Base-by-base conservation (phyloP, 2,113 vertebrate genomes). In the Callithrix jacchus region DNA sequence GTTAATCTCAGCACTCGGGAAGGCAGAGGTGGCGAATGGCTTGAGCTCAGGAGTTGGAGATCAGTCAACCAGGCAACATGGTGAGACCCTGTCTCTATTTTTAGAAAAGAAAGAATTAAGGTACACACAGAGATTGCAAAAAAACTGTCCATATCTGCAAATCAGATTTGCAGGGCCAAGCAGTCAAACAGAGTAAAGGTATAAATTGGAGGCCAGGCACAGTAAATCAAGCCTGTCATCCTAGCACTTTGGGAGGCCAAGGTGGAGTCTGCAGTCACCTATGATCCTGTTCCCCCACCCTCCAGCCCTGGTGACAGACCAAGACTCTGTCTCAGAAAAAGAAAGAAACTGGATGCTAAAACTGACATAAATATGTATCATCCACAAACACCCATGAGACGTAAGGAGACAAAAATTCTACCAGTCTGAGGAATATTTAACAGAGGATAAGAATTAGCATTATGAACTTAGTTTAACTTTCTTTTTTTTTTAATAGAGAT, bases 391-490 rank as follows among this genome's bases (percentile, higher is more conserved):
- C 11, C 6, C 47, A 52, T 52, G 52, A 52, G 52, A 52, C 16
- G 1, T 52, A 52, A 52, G 52, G 35, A 25, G 8, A 73, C 25
- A 77, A 87, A 93, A 91, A 66, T 40, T 89, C 68, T 52, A 82
- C 2, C 52, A 9, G 17, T 40, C 3, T 56, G 45, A 95, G 23
- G 23, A 54, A 71, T 47, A 94, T n/a, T 92, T 71, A 87, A 45
- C 35, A 92, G 35, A 84, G 23, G 7, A 35, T 73, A 77, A 90
- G 49, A 90, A 42, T 21, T 18, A 76, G 37, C 40, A 58, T 45
- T 79, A 77, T 45, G 89, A 94, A 81, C 32, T 66, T 94, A 76
- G 30, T 52, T 91, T 71, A 76, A 23, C 21, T 87, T 93, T 52
- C 5, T 52, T 17, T 52, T 52, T 52, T 52, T 52, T 52, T 17